Evolutionary conservation across 2,888 invertebrate genomes (phyloP).

Genomic region (Heliothis peltigera): DNA sequence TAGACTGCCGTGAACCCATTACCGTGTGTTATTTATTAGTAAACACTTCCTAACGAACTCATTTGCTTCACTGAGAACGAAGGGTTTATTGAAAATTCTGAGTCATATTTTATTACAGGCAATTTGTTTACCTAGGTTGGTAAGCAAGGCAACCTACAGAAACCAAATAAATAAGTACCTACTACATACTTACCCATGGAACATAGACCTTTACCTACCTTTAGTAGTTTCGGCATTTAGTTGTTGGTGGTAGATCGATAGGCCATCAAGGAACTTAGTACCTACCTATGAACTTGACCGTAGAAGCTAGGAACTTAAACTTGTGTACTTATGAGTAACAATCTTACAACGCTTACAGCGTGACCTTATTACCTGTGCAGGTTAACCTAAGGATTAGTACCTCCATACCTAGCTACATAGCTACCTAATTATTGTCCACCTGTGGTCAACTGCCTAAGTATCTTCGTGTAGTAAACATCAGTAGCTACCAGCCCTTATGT

Average conservation of each 20-base stretch:
- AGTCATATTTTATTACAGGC: slow-evolving; percentile 31
- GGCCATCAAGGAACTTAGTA: too few species aligned
- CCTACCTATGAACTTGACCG: too few species aligned
- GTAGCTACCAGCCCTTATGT: not conserved
- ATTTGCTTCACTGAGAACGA: slow-evolving; percentile 27
- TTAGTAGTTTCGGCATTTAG: too few species aligned
- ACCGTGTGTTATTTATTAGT: slow-evolving; percentile 47
- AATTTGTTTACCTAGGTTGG: not conserved
- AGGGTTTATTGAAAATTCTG: slow-evolving; percentile 21
- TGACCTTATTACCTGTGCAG: too few species aligned
- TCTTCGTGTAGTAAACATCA: not conserved
- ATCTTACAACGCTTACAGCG: too few species aligned
- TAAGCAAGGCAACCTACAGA: not conserved
- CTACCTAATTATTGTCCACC: too few species aligned
- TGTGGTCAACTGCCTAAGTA: too few species aligned
- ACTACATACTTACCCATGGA: not conserved
- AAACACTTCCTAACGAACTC: slow-evolving; percentile 37
- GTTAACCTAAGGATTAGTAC: too few species aligned
- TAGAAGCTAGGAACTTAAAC: too few species aligned
- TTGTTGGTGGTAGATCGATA: too few species aligned
- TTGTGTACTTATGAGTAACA: too few species aligned
- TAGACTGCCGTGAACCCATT: slow-evolving; percentile 50
- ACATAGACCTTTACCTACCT: not conserved
- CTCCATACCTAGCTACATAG: too few species aligned
- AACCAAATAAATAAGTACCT: not conserved